Evolutionary conservation across 2,888 invertebrate genomes (phyloP).

Genomic region (Laothoe populi): DNA sequence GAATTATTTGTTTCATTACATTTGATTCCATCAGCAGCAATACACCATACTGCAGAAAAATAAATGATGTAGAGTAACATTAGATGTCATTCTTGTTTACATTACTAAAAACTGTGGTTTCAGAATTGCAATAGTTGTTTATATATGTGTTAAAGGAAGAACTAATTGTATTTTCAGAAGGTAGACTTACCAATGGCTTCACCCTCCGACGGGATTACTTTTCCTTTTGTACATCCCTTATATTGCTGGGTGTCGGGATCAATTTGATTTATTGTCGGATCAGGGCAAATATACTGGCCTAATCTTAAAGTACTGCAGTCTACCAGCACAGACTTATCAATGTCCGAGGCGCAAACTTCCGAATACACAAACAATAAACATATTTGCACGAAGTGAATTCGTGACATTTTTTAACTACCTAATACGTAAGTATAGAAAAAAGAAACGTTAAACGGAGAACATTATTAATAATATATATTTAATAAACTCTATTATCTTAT

Average conservation of each 20-base stretch:
- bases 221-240: slow-evolving; percentile 88
- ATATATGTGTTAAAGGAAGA: background rate
- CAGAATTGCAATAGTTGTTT: background rate
- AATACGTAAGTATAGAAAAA: background rate
- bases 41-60: slow-evolving; percentile 87
- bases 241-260: slow-evolving; percentile 96
- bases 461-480: background rate
- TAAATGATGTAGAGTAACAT: slow-evolving; percentile 8
- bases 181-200: slow-evolving; percentile 89
- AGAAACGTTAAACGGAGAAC: background rate
- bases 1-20: slow-evolving; percentile 92
- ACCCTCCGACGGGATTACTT: slow-evolving; percentile 86
- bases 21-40: slow-evolving; percentile 92
- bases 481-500: background rate
- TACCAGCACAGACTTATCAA: slow-evolving; percentile 62
- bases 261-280: slow-evolving; percentile 89
- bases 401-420: slow-evolving; percentile 7
- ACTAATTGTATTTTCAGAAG: background rate
- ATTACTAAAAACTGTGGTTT: too few species aligned
- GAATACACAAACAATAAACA: slow-evolving; percentile 48
- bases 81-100: too few species aligned
- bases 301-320: slow-evolving; percentile 90
- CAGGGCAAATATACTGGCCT: slow-evolving; percentile 93
- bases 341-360: slow-evolving; percentile 57
- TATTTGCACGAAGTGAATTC: slow-evolving; percentile 33